Evolutionary conservation across 2,797 vertebrate species (phyloP).

Genomic region (Tokudaia muenninki): DNA sequence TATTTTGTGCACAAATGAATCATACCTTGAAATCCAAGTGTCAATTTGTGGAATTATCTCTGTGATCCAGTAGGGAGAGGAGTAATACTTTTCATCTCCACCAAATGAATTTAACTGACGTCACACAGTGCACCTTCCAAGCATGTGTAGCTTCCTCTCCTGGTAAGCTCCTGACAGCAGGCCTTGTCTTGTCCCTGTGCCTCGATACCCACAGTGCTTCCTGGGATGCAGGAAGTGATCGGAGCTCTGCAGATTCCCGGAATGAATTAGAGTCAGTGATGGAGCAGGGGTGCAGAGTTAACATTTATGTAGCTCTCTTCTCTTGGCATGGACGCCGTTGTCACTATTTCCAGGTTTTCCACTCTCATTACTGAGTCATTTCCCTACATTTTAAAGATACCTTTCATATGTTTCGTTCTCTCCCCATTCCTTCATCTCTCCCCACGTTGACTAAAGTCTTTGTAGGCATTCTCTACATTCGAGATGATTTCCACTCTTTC

Average conservation of each 20-base stretch:
- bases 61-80: background rate
- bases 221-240: background rate
- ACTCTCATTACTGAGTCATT: background rate
- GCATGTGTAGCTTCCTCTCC: background rate
- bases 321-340: background rate
- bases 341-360: constrained; percentile 4
- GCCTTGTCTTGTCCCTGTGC: too few species aligned
- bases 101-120: background rate
- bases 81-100: background rate
- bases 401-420: background rate
- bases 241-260: background rate
- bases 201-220: fast-evolving
- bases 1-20: background rate
- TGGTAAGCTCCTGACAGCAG: too few species aligned
- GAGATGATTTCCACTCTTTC: background rate
- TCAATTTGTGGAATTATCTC: background rate
- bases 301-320: background rate
- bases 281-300: background rate
- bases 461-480: background rate
- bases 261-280: background rate
- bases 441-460: background rate
- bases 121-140: background rate
- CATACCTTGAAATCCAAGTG: background rate
- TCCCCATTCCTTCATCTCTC: background rate
- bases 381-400: background rate